Evolutionary conservation across 1,140 invertebrate species (phyloP).

Genomic region (Zaprionus gabonicus): DNA sequence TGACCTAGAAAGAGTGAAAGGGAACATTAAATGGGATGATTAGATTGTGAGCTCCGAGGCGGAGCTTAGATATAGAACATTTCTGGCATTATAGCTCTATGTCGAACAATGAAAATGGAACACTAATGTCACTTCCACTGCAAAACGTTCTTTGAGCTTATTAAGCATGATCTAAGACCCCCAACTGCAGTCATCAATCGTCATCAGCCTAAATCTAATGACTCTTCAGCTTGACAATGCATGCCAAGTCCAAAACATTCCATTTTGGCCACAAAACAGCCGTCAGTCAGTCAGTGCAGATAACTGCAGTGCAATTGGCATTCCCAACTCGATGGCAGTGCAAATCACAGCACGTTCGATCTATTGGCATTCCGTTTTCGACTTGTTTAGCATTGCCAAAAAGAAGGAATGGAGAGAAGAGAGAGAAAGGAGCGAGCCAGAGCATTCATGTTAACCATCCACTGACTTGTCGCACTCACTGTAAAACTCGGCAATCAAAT

Average conservation of each 20-base stretch:
- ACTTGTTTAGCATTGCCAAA: slow-evolving; percentile 39
- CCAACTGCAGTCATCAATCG: not conserved
- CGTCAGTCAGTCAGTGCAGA: slow-evolving; percentile 16
- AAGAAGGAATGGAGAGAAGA: slow-evolving; percentile 11
- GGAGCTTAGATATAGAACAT: not conserved
- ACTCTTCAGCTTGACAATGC: not conserved
- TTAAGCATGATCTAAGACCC: not conserved
- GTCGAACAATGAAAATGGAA: not conserved
- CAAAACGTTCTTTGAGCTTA: not conserved
- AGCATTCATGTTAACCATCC: slow-evolving; percentile 24
- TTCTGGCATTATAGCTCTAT: not conserved
- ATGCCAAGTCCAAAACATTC: slow-evolving; percentile 28
- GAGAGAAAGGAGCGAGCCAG: not conserved
- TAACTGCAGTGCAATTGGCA: slow-evolving; percentile 17
- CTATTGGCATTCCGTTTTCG: slow-evolving; percentile 24
- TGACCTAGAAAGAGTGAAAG: slow-evolving; percentile 85
- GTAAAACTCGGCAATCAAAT: slow-evolving; percentile 58
- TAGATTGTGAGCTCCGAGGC: not conserved
- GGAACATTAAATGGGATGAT: slow-evolving; percentile 10
- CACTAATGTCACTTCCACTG: not conserved
- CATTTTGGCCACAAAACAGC: slow-evolving; percentile 6
- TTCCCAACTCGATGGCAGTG: too few species aligned
- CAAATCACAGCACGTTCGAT: slow-evolving; percentile 23
- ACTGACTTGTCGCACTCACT: slow-evolving; percentile 45
- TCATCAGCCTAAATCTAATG: slow-evolving; percentile 1